These are phyloP conservation scores for Leucophenga maculata DNA, from an alignment of 2,888 invertebrate genomes.

Conservation along the genomic window DNA sequence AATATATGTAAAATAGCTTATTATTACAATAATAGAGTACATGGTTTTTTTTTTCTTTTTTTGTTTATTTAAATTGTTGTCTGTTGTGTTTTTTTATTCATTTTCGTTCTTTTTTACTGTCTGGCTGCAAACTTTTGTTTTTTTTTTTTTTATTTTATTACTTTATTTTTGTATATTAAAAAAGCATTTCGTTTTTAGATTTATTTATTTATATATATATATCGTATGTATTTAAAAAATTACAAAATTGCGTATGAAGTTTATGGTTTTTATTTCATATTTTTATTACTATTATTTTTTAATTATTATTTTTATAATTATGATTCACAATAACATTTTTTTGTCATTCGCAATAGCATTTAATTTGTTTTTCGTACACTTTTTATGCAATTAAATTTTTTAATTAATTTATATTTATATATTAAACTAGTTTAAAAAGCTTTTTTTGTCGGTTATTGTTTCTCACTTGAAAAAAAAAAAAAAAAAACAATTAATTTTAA, in stretches of 20 bases:
- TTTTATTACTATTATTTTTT: slow-evolving; percentile 26
- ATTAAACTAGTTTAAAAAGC: slow-evolving; percentile 4
- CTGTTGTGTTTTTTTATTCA: neutral
- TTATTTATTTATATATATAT: too few relatives aligned
- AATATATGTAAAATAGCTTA: too few relatives aligned
- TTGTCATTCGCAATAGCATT: neutral
- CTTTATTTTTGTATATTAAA: neutral
- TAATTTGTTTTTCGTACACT: neutral
- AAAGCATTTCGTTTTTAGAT: neutral
- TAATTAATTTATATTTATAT: slow-evolving; percentile 20
- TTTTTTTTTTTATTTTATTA: slow-evolving; percentile 21
- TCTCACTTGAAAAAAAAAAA: slow-evolving; percentile 2
- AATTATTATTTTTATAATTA: slow-evolving; percentile 35
- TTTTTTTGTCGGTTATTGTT: neutral
- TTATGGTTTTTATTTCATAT: slow-evolving; percentile 19
- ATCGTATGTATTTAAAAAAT: slow-evolving; percentile 19
- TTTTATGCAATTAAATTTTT: slow-evolving; percentile 30
- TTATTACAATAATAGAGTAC: neutral
- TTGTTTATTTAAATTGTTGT: too few relatives aligned
- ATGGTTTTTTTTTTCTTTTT: neutral
- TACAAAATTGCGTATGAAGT: slow-evolving; percentile 25
- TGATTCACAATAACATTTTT: neutral
- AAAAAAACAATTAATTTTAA: slow-evolving; percentile 1
- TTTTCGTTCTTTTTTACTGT: neutral
- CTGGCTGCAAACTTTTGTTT: neutral